Evolutionary conservation across 2,888 invertebrate species (phyloP).

Genomic region (Clusia tigrina): DNA sequence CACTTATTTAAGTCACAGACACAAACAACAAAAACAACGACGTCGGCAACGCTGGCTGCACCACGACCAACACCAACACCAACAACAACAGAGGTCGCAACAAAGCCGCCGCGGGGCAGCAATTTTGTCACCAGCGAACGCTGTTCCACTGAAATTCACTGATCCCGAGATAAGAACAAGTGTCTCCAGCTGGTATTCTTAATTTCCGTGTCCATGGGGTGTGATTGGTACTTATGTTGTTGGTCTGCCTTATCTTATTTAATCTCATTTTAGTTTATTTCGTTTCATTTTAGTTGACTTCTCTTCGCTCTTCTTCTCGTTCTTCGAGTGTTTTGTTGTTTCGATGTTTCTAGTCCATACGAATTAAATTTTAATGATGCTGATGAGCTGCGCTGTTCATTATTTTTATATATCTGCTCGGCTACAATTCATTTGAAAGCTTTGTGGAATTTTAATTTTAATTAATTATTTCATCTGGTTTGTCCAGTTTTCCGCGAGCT

Average conservation of each 20-base stretch:
- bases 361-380: slow-evolving; percentile 53
- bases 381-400: too few species aligned
- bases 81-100: background rate
- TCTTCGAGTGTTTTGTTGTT: background rate
- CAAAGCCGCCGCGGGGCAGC: background rate
- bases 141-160: background rate
- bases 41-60: background rate
- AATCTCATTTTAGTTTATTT: background rate
- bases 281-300: background rate
- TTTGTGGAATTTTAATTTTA: too few species aligned
- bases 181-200: background rate
- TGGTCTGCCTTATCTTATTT: background rate
- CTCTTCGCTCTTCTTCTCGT: background rate
- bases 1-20: background rate
- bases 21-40: too few species aligned
- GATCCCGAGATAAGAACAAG: slow-evolving; percentile 5
- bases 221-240: background rate
- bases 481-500: too few species aligned
- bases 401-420: too few species aligned
- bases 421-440: too few species aligned
- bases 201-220: background rate
- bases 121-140: background rate
- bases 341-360: slow-evolving; percentile 49
- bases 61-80: background rate
- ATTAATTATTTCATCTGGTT: too few species aligned